phyloP scores from a whole-genome alignment of 2,113 vertebrate species.

The Macheiramphus alcinus region DNA sequence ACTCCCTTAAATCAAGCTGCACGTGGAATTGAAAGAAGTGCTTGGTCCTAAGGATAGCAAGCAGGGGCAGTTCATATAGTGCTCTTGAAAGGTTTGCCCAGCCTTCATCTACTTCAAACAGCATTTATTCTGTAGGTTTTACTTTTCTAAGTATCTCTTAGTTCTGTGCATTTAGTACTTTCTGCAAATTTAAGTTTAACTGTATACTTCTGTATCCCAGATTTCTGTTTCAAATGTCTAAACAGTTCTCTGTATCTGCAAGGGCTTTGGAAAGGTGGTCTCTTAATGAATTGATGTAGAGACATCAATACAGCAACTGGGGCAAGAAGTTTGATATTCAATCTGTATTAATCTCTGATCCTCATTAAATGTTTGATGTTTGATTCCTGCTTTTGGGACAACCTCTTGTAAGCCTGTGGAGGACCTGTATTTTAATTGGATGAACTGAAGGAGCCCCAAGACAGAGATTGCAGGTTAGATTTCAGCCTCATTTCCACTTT shows the following conservation, averaged over 20 bases:
- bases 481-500: neutral
- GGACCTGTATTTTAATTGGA: neutral
- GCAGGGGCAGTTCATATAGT: neutral
- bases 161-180: neutral
- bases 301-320: neutral
- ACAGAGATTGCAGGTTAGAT: neutral
- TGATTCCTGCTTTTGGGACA: neutral
- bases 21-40: neutral
- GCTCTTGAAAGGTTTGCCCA: neutral
- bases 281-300: neutral
- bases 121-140: neutral
- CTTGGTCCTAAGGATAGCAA: neutral
- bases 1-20: neutral
- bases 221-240: neutral
- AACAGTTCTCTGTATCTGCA: neutral
- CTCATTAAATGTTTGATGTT: neutral
- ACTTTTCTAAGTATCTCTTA: neutral
- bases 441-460: neutral
- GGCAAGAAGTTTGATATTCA: neutral
- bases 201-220: neutral
- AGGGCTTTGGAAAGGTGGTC: neutral
- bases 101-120: neutral
- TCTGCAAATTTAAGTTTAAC: neutral
- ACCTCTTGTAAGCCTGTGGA: neutral
- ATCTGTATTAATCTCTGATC: neutral